Percentiles rank a stretch among this genome's conserved stretches.
These are phyloP conservation scores for Petromus typicus DNA, from an alignment of 2,113 vertebrate species.

Conservation along the genomic window DNA sequence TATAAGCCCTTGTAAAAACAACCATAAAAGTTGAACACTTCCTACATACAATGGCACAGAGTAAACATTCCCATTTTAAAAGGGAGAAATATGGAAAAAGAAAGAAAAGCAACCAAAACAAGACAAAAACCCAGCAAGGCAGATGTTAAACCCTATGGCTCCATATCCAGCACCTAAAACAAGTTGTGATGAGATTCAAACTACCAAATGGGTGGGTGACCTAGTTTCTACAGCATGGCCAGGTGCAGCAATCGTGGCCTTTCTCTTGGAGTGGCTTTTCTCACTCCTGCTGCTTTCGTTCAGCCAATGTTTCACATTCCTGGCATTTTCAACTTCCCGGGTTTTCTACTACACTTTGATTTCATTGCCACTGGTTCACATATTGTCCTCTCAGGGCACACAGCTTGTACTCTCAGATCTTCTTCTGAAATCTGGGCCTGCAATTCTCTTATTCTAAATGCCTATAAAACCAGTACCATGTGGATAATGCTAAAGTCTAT, in stretches of 20 bases:
- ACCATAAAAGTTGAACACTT: neutral
- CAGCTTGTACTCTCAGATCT: neutral
- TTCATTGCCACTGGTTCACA: neutral
- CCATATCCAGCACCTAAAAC: neutral
- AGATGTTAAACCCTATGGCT: neutral
- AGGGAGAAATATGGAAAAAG: neutral
- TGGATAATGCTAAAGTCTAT: neutral
- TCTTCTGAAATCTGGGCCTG: neutral
- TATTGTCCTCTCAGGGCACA: neutral
- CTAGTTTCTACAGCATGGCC: neutral
- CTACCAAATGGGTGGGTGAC: neutral
- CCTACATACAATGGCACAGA: neutral
- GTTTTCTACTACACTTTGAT: neutral
- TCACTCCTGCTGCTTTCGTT: neutral
- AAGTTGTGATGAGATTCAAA: neutral
- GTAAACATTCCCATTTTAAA: neutral
- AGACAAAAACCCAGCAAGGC: neutral
- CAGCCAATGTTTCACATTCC: neutral
- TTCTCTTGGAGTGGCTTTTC: neutral
- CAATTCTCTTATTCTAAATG: neutral
- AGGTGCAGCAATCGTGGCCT: neutral
- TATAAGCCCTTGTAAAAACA: neutral
- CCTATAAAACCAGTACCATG: neutral
- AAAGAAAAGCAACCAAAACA: neutral
- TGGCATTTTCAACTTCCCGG: neutral